Conservation (phyloP, 1,140 invertebrate species). For the Homarus americanus region DNA sequence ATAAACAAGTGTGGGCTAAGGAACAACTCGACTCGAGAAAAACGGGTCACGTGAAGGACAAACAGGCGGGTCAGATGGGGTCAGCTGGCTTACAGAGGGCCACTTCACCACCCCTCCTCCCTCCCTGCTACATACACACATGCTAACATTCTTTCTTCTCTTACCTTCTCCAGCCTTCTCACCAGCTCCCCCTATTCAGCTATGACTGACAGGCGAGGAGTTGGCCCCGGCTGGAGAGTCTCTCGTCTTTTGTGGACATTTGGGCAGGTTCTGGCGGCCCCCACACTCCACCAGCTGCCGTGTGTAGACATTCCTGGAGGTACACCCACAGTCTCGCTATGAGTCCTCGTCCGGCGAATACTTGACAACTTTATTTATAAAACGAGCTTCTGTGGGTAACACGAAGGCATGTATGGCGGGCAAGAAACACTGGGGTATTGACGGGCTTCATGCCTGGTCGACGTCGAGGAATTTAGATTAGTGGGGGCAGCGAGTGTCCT, state of each 20-base stretch:
- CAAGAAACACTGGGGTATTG: not conserved
- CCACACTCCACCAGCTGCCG: constrained; percentile 13
- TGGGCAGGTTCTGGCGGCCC: constrained; percentile 18
- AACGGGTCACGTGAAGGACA: constrained; percentile 46
- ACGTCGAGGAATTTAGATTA: not conserved
- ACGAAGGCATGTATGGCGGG: not conserved
- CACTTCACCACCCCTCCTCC: not conserved
- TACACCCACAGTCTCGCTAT: not conserved
- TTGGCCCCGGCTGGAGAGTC: constrained; percentile 7
- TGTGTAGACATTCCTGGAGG: not conserved
- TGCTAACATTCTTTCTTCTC: not conserved
- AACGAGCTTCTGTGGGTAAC: not conserved
- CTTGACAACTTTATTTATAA: not conserved
- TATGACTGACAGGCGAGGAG: constrained; percentile 49
- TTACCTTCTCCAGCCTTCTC: not conserved
- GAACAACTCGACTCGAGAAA: constrained; percentile 19
- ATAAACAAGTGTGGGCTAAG: constrained; percentile 27
- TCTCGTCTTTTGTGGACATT: constrained; percentile 53
- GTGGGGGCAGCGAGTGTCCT: not conserved
- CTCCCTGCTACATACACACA: constrained; percentile 32
- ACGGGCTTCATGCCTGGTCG: not conserved
- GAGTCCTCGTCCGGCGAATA: not conserved
- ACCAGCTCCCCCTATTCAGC: constrained; percentile 43
- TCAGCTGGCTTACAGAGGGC: constrained; percentile 38
- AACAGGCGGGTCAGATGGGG: constrained; percentile 34